Percentiles rank a stretch among this genome's conserved stretches.
These are phyloP conservation scores for Euura lappo DNA, from an alignment of 1,140 invertebrate species.

Conservation along the genomic window DNA sequence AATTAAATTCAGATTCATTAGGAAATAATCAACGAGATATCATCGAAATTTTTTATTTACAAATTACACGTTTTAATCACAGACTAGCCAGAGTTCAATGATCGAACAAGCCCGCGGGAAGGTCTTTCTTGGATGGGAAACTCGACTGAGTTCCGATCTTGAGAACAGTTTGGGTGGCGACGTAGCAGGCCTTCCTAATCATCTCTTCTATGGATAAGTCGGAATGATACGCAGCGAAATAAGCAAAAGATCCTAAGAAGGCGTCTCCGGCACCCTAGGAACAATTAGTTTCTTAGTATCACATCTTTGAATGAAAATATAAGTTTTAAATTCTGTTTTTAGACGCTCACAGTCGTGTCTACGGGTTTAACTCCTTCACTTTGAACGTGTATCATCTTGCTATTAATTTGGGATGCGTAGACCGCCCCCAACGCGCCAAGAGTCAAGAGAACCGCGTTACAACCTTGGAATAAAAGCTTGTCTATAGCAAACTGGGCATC, in stretches of 20 bases:
- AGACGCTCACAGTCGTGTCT: conserved; percentile 81
- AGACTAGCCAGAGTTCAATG: not conserved
- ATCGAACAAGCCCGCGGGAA: conserved; percentile 54
- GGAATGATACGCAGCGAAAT: conserved; percentile 70
- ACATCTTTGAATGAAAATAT: conserved; percentile 9
- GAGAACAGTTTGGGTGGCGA: conserved; percentile 81
- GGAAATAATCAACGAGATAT: not conserved
- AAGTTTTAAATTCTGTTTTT: conserved; percentile 2
- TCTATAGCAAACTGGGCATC: conserved; percentile 67
- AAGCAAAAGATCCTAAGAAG: conserved; percentile 88
- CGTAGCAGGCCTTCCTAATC: conserved; percentile 72
- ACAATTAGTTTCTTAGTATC: conserved; percentile 26
- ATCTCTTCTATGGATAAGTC: conserved; percentile 67
- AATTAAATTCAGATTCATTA: too few species aligned
- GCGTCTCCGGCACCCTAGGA: conserved; percentile 90
- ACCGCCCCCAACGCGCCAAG: conserved; percentile 78
- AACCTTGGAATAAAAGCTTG: conserved; percentile 70
- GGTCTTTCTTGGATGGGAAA: conserved; percentile 68
- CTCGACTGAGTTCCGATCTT: conserved; percentile 85
- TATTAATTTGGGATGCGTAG: conserved; percentile 63
- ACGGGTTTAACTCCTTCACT: conserved; percentile 73
- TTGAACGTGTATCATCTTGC: conserved; percentile 62
- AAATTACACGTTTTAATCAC: not conserved
- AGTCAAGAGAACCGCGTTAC: conserved; percentile 83
- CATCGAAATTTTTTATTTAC: not conserved